Percentiles rank a stretch among this genome's conserved stretches.
phyloP scores from a whole-genome alignment of 2,113 vertebrate genomes.

The Polypterus bichir region DNA sequence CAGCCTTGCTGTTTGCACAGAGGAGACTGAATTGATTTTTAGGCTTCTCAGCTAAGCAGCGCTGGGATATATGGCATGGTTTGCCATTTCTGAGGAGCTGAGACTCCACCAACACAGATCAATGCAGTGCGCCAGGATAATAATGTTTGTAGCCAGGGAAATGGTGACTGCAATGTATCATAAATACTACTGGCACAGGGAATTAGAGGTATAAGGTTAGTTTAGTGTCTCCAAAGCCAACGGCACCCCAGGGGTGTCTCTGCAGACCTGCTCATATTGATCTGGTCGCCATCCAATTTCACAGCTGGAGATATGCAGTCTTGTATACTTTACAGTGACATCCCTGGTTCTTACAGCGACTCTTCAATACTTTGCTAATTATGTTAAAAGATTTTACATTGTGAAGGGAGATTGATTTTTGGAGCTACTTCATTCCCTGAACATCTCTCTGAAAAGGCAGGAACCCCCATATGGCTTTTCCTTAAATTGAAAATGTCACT shows the following conservation, averaged over 20 bases:
- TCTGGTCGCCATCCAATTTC: neutral
- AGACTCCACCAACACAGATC: slow-evolving; percentile 29
- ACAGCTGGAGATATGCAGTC: neutral
- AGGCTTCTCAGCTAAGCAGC: slow-evolving; percentile 25
- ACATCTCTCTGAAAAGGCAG: slow-evolving; percentile 19
- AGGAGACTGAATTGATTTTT: slow-evolving; percentile 46
- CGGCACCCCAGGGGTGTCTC: neutral
- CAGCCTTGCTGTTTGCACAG: slow-evolving; percentile 19
- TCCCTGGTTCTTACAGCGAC: slow-evolving; percentile 7
- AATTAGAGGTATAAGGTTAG: slow-evolving; percentile 14
- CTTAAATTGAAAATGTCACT: slow-evolving; percentile 23
- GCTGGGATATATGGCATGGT: slow-evolving; percentile 40
- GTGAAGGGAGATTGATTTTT: slow-evolving; percentile 25
- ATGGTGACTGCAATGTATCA: slow-evolving; percentile 13
- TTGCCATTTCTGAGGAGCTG: slow-evolving; percentile 38
- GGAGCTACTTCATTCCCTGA: slow-evolving; percentile 4
- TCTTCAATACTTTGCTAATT: slow-evolving; percentile 20
- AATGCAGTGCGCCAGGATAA: slow-evolving; percentile 31
- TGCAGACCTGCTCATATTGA: neutral
- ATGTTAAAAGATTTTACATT: slow-evolving; percentile 10
- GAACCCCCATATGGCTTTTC: slow-evolving; percentile 13
- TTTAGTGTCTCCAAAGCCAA: neutral
- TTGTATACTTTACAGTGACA: slow-evolving; percentile 5
- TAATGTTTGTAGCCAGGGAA: slow-evolving; percentile 12
- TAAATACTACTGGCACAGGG: slow-evolving; percentile 22